Evolutionary conservation across 2,797 vertebrate genomes (phyloP), one percentile per base, ranked within the genome.

Genomic region (Microctenopoma steveboyesi): DNA sequence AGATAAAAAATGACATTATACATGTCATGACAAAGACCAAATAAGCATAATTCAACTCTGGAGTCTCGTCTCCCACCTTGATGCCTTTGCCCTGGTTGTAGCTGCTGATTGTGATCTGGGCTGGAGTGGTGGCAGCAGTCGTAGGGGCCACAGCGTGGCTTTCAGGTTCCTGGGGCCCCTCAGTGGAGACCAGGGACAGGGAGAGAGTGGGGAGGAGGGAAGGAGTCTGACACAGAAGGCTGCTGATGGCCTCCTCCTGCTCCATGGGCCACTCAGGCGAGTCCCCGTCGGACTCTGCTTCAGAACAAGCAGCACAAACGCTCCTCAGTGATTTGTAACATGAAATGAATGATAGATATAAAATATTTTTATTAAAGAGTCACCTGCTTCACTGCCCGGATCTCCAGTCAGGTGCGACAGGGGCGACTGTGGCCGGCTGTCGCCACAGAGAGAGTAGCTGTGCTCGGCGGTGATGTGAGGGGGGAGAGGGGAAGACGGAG

Each of bases 401-500:
- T 96, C 94, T 0, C 94, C 86, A 0, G 95, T 93, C 52, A 95
- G 92, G 69, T 98, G 96, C 3, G 95, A 95, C 83, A 99, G 91
- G 0, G 97, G 98, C 1, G 97, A 98, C 92, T 98, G 98, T 0
- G 95, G 95, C 0, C 96, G 88, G 1, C 97, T 98, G 90, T 99
- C 98, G 1, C 97, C 98, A 0, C 97, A 95, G 55, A 99, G 94
- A 1, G 98, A 99, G 88, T 99, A 99, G 92, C 97, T 99, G 92
- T 99, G 98, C 45, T 99, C 98, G 0, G 95, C 95, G 55, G 97
- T 96, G 91, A 99, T 98, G 92, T 97, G 97, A 2, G 98, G 98
- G 0, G 96, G 96, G 0, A 95, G 94, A 0, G 97, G 97, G 27
- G 96, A 98, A 0, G 93, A 92, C 0, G 95, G 95, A 39, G 89